Evolutionary conservation across 2,797 vertebrate species (phyloP).

Genomic region (Tokudaia tokunoshimensis): DNA sequence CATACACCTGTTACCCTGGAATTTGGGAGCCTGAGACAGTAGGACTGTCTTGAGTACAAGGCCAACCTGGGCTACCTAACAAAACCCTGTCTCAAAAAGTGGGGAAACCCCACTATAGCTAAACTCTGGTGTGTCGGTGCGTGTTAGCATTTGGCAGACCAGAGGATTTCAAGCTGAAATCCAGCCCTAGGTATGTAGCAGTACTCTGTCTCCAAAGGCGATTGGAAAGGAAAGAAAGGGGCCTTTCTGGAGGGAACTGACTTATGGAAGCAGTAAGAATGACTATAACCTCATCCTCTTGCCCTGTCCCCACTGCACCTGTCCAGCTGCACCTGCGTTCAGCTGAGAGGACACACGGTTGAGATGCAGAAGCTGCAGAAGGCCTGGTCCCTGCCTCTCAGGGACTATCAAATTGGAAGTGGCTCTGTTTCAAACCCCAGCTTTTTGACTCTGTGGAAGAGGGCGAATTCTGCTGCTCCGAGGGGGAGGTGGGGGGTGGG

Average conservation of each 20-base stretch:
- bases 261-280: neutral
- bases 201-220: neutral
- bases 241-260: neutral
- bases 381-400: neutral
- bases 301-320: neutral
- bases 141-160: neutral
- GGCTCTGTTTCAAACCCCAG: neutral
- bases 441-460: neutral
- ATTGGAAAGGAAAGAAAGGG: neutral
- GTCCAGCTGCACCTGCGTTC: accelerated
- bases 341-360: neutral
- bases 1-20: neutral
- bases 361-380: neutral
- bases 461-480: neutral
- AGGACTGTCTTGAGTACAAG: neutral
- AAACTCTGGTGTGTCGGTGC: neutral
- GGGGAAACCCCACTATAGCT: neutral
- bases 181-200: neutral
- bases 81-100: neutral
- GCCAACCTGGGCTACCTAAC: neutral
- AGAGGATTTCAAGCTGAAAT: neutral
- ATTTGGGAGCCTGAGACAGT: neutral
- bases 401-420: neutral
- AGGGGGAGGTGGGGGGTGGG: neutral
- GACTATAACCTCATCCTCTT: neutral